Percentiles rank a stretch among this genome's conserved stretches.
Conservation (phyloP, 2,888 invertebrate genomes). For the Hybos culiciformis region DNA sequence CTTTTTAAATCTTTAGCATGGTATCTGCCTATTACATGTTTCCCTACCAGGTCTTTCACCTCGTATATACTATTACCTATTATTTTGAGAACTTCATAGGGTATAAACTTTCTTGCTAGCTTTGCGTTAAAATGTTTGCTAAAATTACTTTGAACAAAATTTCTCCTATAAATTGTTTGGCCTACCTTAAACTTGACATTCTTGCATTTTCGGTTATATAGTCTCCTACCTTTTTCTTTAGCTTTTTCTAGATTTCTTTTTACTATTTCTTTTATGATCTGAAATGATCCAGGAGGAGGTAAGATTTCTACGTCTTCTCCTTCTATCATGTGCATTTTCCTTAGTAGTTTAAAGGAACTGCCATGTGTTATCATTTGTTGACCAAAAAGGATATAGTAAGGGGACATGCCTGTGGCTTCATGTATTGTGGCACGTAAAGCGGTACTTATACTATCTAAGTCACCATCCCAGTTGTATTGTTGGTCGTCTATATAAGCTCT, state of each 20-base stretch:
- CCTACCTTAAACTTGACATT: neutral
- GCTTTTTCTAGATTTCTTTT: neutral
- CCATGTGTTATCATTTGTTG: conserved; percentile 12
- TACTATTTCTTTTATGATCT: neutral
- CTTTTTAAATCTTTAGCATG: no score
- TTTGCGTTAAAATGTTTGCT: neutral
- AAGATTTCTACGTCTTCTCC: neutral
- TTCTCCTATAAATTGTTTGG: neutral
- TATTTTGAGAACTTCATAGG: no score
- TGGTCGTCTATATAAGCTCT: conserved; percentile 15
- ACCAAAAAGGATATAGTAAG: conserved; percentile 17
- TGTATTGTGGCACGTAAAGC: conserved; percentile 19
- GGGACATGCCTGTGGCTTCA: conserved; percentile 17
- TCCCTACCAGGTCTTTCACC: no score
- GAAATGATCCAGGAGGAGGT: neutral
- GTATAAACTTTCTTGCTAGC: neutral
- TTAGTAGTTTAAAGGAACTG: neutral
- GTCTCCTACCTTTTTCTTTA: neutral
- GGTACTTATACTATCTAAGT: conserved; percentile 17
- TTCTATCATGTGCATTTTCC: neutral
- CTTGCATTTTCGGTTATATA: neutral
- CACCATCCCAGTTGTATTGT: conserved; percentile 16
- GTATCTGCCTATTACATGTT: no score
- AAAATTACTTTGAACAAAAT: conserved; percentile 1
- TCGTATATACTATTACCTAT: no score